Percentiles rank a stretch among this genome's conserved stretches.
Conservation (phyloP, 2,113 vertebrate species). For the Pedionomus torquatus region DNA sequence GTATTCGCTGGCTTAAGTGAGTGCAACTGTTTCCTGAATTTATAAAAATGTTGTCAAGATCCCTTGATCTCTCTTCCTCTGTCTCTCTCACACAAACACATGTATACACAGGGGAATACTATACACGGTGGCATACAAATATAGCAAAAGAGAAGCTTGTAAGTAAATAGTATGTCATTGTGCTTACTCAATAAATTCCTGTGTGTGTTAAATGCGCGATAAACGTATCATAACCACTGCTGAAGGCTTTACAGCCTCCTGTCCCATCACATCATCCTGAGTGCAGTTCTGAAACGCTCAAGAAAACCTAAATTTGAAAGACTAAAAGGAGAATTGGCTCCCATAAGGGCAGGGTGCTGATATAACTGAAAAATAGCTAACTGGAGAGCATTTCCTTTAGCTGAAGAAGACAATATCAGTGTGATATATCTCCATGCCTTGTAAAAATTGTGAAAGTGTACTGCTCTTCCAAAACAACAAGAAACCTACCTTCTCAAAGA, state of each 20-base stretch:
- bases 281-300: background rate
- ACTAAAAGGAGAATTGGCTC: background rate
- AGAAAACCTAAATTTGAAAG: background rate
- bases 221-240: background rate
- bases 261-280: background rate
- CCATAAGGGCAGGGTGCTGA: background rate
- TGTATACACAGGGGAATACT: background rate
- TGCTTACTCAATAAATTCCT: constrained; percentile 34
- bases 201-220: background rate
- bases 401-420: background rate
- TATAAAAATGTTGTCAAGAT: constrained; percentile 44
- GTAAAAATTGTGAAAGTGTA: background rate
- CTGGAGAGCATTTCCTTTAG: background rate
- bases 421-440: background rate
- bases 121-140: background rate
- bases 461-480: background rate
- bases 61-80: constrained; percentile 33
- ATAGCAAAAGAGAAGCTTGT: background rate
- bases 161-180: constrained; percentile 21
- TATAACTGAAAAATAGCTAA: background rate
- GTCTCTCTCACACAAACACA: background rate
- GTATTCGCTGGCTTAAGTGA: constrained; percentile 29
- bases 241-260: constrained; percentile 26
- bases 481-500: background rate
- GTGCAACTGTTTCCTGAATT: constrained; percentile 43